Percentiles rank a stretch among this genome's conserved stretches.
Conservation (phyloP, 2,113 vertebrate species). For the Calyptomena viridis region DNA sequence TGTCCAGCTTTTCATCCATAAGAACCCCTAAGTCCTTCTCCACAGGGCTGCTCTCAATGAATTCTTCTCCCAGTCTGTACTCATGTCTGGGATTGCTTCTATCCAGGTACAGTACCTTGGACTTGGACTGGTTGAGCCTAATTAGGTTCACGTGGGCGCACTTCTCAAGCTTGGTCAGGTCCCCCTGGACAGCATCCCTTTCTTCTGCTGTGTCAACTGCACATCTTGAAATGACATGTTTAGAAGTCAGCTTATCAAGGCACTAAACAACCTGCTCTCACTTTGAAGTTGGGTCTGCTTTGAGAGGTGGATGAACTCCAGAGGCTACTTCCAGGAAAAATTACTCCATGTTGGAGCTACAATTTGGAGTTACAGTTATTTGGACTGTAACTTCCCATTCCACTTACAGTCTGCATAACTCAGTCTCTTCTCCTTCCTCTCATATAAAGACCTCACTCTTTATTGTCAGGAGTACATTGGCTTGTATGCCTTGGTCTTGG, state of each 20-base stretch:
- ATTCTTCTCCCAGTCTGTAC: background rate
- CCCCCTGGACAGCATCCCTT: background rate
- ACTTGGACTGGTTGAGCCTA: too few relatives aligned
- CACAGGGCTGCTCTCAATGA: background rate
- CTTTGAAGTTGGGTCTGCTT: background rate
- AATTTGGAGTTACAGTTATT: too few relatives aligned
- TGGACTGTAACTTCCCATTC: background rate
- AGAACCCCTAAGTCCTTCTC: background rate
- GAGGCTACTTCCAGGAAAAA: background rate
- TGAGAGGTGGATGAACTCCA: background rate
- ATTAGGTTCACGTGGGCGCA: background rate
- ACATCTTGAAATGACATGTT: background rate
- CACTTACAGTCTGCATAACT: background rate
- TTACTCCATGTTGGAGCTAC: background rate
- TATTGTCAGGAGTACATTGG: background rate
- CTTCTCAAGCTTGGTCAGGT: background rate
- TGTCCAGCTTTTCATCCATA: background rate
- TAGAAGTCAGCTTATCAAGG: background rate
- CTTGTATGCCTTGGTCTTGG: background rate
- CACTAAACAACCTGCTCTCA: background rate
- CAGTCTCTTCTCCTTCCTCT: background rate
- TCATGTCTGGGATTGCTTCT: rapidly evolving
- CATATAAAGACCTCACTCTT: background rate
- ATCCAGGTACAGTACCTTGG: background rate
- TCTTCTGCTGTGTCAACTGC: background rate